Percentiles rank a stretch among this genome's conserved stretches.
These are phyloP conservation scores for Scyliorhinus canicula DNA, from an alignment of 2,797 vertebrate genomes.

Conservation along the genomic window DNA sequence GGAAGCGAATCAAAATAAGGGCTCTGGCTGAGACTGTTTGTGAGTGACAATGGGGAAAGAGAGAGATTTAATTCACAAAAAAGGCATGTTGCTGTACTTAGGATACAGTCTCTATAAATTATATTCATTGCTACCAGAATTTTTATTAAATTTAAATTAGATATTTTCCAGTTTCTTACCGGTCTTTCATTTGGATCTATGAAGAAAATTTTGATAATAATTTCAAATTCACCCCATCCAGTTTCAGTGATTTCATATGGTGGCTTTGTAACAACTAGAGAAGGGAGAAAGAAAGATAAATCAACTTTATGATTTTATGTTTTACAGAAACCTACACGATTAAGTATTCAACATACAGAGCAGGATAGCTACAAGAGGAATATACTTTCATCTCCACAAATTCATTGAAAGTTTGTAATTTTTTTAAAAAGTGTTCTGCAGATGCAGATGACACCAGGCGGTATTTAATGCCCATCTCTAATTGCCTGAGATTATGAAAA, in stretches of 20 bases:
- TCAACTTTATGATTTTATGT: not conserved
- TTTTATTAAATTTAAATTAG: not conserved
- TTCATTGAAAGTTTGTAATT: not conserved
- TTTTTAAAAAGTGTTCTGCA: not conserved
- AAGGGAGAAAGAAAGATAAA: constrained; percentile 40
- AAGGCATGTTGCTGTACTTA: not conserved
- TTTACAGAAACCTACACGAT: not conserved
- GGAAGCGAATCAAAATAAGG: not conserved
- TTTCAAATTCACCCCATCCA: constrained; percentile 98
- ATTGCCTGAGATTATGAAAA: not conserved
- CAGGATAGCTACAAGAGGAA: not conserved
- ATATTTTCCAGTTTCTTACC: constrained; percentile 60
- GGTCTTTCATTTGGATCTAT: constrained; percentile 96
- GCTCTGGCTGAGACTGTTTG: too few species aligned
- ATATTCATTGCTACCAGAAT: not conserved
- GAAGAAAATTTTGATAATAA: constrained; percentile 97
- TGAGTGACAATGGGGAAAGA: not conserved
- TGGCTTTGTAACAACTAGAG: constrained; percentile 87
- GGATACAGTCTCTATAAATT: not conserved
- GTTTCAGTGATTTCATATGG: constrained; percentile 98
- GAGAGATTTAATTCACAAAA: not conserved
- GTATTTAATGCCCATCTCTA: not conserved
- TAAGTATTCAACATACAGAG: not conserved
- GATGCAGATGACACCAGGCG: not conserved
- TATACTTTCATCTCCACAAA: not conserved